Evolutionary conservation across 2,797 vertebrate genomes (phyloP).

Genomic region (Hippocampus kuda): DNA sequence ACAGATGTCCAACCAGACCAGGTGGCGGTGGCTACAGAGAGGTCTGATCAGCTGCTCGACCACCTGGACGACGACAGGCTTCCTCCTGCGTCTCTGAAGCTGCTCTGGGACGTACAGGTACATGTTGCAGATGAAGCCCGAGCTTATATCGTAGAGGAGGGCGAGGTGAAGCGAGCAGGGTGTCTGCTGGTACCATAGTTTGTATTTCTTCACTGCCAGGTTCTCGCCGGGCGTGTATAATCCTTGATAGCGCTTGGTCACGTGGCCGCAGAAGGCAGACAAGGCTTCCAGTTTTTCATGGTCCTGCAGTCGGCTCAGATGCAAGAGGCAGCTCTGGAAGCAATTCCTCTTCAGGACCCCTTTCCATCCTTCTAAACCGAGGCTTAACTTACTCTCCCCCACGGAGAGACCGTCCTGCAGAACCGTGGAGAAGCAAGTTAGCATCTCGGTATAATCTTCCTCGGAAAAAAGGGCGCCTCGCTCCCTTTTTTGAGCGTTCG

Average conservation of each 20-base stretch:
- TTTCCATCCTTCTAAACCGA: constrained; percentile 48
- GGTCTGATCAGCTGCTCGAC: constrained; percentile 51
- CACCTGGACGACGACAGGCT: constrained; percentile 51
- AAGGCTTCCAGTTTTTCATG: constrained; percentile 53
- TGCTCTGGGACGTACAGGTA: constrained; percentile 49
- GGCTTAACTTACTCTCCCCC: constrained; percentile 22
- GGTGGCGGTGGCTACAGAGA: constrained; percentile 36
- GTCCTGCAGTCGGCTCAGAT: constrained; percentile 44
- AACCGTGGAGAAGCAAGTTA: constrained; percentile 53
- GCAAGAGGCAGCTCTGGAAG: constrained; percentile 45
- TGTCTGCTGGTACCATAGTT: constrained; percentile 31
- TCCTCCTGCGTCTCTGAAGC: constrained; percentile 45
- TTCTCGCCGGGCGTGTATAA: constrained; percentile 42
- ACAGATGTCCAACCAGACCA: constrained; percentile 52
- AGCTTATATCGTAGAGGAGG: constrained; percentile 51
- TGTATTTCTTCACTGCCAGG: constrained; percentile 60
- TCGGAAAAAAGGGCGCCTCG: constrained; percentile 30
- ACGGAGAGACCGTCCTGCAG: constrained; percentile 51
- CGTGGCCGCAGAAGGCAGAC: constrained; percentile 43
- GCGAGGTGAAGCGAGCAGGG: constrained; percentile 42
- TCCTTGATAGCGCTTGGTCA: constrained; percentile 43
- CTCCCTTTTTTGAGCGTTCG: constrained; percentile 32
- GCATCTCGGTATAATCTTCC: constrained; percentile 40
- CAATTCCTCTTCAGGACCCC: constrained; percentile 50
- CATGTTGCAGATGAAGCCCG: constrained; percentile 62